phyloP scores from a whole-genome alignment of 2,113 vertebrate species.

The Cryptotis parvus region DNA sequence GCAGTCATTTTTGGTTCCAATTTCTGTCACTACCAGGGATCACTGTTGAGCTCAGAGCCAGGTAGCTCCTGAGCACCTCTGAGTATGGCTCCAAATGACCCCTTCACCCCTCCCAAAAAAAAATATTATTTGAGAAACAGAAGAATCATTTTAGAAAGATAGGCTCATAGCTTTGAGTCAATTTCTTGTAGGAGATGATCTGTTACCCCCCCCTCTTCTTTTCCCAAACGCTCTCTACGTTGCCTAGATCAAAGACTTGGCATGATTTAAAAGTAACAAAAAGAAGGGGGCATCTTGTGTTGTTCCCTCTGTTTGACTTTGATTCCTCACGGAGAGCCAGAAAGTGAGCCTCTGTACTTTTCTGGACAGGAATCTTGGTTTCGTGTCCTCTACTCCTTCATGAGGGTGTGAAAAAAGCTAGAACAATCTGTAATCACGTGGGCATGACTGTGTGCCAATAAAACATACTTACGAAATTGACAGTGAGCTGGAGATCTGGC shows the following conservation, averaged over 20 bases:
- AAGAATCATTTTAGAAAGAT: background rate
- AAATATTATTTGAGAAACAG: too few relatives aligned
- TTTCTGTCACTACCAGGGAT: too few relatives aligned
- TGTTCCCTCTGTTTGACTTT: background rate
- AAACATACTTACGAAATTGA: background rate
- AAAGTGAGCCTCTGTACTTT: background rate
- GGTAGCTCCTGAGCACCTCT: too few relatives aligned
- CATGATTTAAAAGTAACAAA: background rate
- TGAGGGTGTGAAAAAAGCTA: background rate
- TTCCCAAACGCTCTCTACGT: background rate
- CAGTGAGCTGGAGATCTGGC: background rate
- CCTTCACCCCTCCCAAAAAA: too few relatives aligned
- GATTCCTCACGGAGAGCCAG: background rate
- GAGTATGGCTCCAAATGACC: too few relatives aligned
- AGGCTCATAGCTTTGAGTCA: background rate
- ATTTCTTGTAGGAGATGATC: background rate
- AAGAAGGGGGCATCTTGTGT: background rate
- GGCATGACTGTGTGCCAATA: background rate
- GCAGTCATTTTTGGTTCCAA: too few relatives aligned
- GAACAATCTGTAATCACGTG: background rate
- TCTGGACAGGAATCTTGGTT: background rate
- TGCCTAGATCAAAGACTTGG: background rate
- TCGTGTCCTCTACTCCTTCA: background rate
- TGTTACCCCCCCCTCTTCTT: background rate
- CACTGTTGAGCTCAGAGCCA: too few relatives aligned